A percentile compares a stretch with the other conserved stretches of the same genome.
These are phyloP conservation scores for Chelonia mydas DNA, from an alignment of 2,797 vertebrate genomes.

Conservation along the genomic window DNA sequence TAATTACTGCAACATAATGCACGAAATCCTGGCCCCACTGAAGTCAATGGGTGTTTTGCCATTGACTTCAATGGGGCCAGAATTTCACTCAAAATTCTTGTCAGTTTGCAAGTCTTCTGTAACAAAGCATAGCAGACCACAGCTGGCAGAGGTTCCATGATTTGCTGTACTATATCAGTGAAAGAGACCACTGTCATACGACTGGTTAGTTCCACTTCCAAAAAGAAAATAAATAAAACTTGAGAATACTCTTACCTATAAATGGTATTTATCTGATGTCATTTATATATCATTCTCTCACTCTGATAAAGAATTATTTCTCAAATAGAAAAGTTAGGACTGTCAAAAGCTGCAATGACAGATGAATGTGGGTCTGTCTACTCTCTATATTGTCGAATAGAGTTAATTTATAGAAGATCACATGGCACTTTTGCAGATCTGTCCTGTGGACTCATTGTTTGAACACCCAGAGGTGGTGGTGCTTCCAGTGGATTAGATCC, in stretches of 20 bases:
- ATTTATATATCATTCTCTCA: neutral
- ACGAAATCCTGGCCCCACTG: slow-evolving; percentile 12
- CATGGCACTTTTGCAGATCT: neutral
- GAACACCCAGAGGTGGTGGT: slow-evolving; percentile 24
- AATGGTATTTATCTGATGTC: slow-evolving; percentile 41
- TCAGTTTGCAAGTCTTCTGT: neutral
- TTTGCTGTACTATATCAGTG: neutral
- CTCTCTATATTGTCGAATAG: neutral
- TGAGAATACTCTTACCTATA: slow-evolving; percentile 18
- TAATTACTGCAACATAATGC: slow-evolving; percentile 24
- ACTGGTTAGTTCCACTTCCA: neutral
- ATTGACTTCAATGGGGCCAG: neutral
- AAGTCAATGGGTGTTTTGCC: neutral
- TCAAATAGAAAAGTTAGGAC: slow-evolving; percentile 20
- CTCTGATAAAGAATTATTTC: slow-evolving; percentile 32
- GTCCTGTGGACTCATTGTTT: slow-evolving; percentile 25
- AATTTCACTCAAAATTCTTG: neutral
- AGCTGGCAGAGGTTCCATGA: neutral
- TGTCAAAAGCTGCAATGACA: neutral
- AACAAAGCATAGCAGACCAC: slow-evolving; percentile 5
- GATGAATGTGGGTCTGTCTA: neutral
- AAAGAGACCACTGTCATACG: neutral
- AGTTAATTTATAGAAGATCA: slow-evolving; percentile 9
- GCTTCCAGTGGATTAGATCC: slow-evolving; percentile 22
- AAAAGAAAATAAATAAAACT: slow-evolving; percentile 22